These are phyloP conservation scores for Mus pahari DNA, from an alignment of 2,113 vertebrate species.

Conservation along the genomic window DNA sequence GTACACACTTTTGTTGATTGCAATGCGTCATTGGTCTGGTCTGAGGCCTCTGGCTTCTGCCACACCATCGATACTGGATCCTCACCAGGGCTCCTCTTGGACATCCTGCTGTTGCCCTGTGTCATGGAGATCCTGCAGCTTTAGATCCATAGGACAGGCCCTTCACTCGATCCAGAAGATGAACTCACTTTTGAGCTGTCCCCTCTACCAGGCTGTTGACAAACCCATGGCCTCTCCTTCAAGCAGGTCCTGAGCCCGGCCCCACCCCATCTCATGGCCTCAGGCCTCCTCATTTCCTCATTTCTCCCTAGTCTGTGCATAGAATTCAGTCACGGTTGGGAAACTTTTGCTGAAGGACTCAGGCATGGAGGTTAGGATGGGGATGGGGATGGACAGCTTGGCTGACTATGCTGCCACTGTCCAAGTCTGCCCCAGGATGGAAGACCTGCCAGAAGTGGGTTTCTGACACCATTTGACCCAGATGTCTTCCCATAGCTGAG, in stretches of 20 bases:
- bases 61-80: neutral
- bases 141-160: too few species aligned
- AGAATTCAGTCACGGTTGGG: neutral
- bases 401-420: neutral
- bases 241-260: neutral
- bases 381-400: neutral
- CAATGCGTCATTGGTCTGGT: neutral
- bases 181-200: neutral
- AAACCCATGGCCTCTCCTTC: neutral
- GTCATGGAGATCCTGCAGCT: too few species aligned
- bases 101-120: neutral
- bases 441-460: neutral
- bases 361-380: accelerated
- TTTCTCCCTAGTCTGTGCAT: neutral
- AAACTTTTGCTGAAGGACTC: accelerated
- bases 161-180: neutral
- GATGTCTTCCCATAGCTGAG: neutral
- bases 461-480: neutral
- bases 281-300: neutral
- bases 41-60: neutral
- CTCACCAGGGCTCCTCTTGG: neutral
- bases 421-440: accelerated
- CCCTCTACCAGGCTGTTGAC: neutral
- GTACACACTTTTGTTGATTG: too few species aligned
- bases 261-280: accelerated